Base-by-base conservation (phyloP, 2,888 invertebrate genomes). In the Lamellibrachia satsuma region DNA sequence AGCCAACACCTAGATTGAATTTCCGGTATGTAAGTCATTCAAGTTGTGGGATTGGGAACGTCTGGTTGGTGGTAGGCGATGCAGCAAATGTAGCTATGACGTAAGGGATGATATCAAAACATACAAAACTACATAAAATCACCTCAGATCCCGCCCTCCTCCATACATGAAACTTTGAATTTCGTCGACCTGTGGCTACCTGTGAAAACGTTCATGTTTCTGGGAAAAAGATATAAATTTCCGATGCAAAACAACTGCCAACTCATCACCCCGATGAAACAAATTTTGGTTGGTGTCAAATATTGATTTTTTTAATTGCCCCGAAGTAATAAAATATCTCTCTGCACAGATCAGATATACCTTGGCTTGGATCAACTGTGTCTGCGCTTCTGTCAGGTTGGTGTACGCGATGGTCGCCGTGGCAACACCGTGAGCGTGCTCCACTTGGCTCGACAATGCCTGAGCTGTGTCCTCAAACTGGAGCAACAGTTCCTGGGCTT, bases 401-500 rank as follows among this genome's bases (percentile, higher is more conserved):
- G 94, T 93, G 95, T 95, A 95, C 11, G 93, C 92, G 4, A 95
- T 94, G 57, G 95, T 94, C 7, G 93, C 92, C 9, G 91, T 91
- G 22, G 95, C 91, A 75, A 94, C 93, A 55, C 92, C 92, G 90
- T 95, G 94, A 15, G 95, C 94, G 75, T 94, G 94, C 11, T 93
- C 93, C 22, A 94, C 92, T 95, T 95, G 95, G 90, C 92, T 92
- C n/a, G 94, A 94, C 27, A 96, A 93, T 57, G 94, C 93, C 52
- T 93, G 94, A 27, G 95, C 93, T 52, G 94, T 94, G 90, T 95
- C 95, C 52, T 94, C 94, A 93, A 95, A 95, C 8, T 94, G 94
- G 52, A 93, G 93, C 52, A 94, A 93, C 27, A 96, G 93, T 7
- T 95, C 94, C 52, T 94, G 94, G 7, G 95, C 95, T 93, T 95